phyloP scores from a whole-genome alignment of 2,797 vertebrate species.

The Sebastiscus albofasciatus region DNA sequence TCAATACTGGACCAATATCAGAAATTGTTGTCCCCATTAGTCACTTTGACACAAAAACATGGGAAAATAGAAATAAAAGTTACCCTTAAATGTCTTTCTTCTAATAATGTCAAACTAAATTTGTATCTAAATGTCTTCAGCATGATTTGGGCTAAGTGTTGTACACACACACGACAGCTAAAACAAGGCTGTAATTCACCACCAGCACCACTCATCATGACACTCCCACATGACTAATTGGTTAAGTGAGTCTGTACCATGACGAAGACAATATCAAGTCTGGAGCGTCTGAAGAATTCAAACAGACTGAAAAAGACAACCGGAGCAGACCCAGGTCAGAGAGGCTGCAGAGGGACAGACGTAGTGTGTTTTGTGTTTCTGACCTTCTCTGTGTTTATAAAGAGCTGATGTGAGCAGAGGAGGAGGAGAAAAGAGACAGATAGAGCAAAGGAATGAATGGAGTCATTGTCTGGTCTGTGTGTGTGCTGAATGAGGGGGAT shows the following conservation, averaged over 20 bases:
- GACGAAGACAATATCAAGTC: background rate
- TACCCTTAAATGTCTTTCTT: background rate
- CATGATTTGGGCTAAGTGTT: background rate
- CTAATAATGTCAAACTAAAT: background rate
- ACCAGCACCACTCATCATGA: background rate
- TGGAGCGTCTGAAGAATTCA: background rate
- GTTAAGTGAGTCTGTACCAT: background rate
- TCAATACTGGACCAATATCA: too few relatives aligned
- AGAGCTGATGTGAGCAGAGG: constrained; percentile 27
- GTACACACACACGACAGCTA: background rate
- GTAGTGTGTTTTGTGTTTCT: constrained; percentile 18
- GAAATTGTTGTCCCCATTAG: too few relatives aligned
- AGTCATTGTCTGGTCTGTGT: constrained; percentile 46
- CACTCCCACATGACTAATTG: constrained; percentile 54
- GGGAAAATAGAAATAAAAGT: too few relatives aligned
- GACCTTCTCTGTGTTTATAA: constrained; percentile 39
- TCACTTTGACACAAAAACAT: too few relatives aligned
- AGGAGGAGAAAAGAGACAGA: background rate
- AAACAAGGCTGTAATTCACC: constrained; percentile 5
- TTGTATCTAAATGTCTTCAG: background rate
- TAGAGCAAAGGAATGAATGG: constrained; percentile 53
- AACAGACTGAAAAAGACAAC: background rate
- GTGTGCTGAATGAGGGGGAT: background rate
- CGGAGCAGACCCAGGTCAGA: constrained; percentile 23
- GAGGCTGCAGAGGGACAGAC: background rate